phyloP scores from a whole-genome alignment of 2,797 vertebrate species.

The Thunnus albacares region DNA sequence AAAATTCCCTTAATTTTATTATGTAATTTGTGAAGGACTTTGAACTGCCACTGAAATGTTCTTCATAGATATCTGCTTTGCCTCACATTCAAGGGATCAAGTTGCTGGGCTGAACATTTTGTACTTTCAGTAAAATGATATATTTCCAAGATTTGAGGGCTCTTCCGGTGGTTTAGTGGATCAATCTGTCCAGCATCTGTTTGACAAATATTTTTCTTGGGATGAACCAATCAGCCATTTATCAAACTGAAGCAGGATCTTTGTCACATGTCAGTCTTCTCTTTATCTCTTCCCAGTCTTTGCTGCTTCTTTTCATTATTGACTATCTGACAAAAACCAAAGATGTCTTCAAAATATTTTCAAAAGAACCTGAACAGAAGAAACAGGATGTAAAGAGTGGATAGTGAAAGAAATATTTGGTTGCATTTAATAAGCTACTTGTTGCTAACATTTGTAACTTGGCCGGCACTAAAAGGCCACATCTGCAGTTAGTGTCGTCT shows the following conservation, averaged over 20 bases:
- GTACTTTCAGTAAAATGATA: background rate
- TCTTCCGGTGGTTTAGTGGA: background rate
- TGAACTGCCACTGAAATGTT: background rate
- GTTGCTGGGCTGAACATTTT: background rate
- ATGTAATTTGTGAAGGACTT: background rate
- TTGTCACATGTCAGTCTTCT: background rate
- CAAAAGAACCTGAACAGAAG: background rate
- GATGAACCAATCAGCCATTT: background rate
- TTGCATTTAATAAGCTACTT: conserved; percentile 20
- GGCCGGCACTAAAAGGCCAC: conserved; percentile 59
- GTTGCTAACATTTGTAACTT: conserved; percentile 30
- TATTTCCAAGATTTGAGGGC: background rate
- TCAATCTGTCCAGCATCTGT: background rate
- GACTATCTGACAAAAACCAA: conserved; percentile 1
- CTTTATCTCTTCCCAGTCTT: background rate
- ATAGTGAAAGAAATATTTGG: background rate
- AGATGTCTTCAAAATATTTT: background rate
- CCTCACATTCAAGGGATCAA: background rate
- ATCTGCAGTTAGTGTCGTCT: conserved; percentile 71
- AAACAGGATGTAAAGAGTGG: background rate
- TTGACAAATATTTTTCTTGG: background rate
- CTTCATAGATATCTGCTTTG: background rate
- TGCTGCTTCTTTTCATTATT: background rate
- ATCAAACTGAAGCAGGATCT: conserved; percentile 14
- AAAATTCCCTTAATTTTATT: background rate